Evolutionary conservation across 2,888 invertebrate genomes (phyloP).

Genomic region (Desoria tigrina): DNA sequence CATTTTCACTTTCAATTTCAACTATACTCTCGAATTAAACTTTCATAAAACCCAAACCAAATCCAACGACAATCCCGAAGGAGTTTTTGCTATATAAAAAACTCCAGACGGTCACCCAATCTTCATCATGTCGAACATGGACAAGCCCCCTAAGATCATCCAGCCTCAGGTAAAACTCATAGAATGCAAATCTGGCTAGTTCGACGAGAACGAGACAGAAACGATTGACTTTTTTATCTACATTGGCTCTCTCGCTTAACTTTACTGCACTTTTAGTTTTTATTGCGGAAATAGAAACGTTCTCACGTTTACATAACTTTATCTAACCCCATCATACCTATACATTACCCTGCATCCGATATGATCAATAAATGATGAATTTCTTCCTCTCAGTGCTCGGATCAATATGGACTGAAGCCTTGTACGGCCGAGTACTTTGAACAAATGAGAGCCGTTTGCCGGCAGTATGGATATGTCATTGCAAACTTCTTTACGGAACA

Average conservation of each 20-base stretch:
- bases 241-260: too few relatives aligned
- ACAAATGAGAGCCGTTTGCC: constrained; percentile 44
- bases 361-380: not conserved
- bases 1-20: constrained; percentile 9
- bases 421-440: constrained; percentile 52
- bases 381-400: constrained; percentile 43
- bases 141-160: constrained; percentile 39
- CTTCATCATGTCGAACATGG: constrained; percentile 45
- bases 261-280: too few relatives aligned
- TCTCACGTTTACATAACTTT: too few relatives aligned
- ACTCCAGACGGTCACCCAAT: too few relatives aligned
- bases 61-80: too few relatives aligned
- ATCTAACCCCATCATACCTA: not conserved
- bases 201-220: too few relatives aligned
- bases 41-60: too few relatives aligned
- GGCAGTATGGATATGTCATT: constrained; percentile 40
- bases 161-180: constrained; percentile 47
- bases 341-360: too few relatives aligned
- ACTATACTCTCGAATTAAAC: not conserved
- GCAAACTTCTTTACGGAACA: constrained; percentile 46
- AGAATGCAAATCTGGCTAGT: not conserved
- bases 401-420: constrained; percentile 51
- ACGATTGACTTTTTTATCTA: too few relatives aligned
- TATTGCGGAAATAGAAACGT: too few relatives aligned
- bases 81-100: too few relatives aligned